A percentile compares a stretch with the other conserved stretches of the same genome.
These are phyloP conservation scores for Malacosoma neustria DNA, from an alignment of 2,888 invertebrate genomes.

Conservation along the genomic window DNA sequence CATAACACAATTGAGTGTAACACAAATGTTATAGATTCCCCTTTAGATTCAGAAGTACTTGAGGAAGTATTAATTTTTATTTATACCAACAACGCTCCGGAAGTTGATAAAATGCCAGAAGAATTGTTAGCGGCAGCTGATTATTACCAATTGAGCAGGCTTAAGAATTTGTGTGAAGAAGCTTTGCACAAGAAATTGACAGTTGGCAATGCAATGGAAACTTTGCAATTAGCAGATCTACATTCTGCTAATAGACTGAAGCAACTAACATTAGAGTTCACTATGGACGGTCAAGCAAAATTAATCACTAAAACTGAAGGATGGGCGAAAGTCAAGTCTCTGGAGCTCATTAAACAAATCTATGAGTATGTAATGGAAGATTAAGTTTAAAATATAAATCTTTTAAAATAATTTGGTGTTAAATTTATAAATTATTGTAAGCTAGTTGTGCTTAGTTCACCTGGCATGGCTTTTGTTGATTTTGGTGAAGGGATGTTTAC, in stretches of 20 bases:
- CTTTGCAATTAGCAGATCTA: slow-evolving; percentile 54
- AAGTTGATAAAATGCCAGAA: slow-evolving; percentile 57
- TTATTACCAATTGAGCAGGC: slow-evolving; percentile 52
- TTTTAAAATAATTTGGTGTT: slow-evolving; percentile 30
- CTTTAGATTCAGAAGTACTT: slow-evolving; percentile 48
- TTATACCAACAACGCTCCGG: slow-evolving; percentile 61
- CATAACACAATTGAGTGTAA: slow-evolving; percentile 57
- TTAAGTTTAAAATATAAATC: slow-evolving; percentile 50
- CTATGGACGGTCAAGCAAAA: slow-evolving; percentile 60
- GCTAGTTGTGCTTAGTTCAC: no score
- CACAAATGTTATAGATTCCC: slow-evolving; percentile 54
- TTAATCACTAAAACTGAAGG: slow-evolving; percentile 58
- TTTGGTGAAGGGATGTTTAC: no score
- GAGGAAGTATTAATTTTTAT: slow-evolving; percentile 54
- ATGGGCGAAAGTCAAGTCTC: slow-evolving; percentile 54
- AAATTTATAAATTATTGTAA: no score
- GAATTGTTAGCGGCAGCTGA: slow-evolving; percentile 59
- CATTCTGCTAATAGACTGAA: slow-evolving; percentile 53
- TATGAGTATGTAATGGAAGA: slow-evolving; percentile 59
- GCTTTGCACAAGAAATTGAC: slow-evolving; percentile 57
- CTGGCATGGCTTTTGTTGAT: no score
- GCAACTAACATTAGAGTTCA: slow-evolving; percentile 56
- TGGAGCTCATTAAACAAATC: slow-evolving; percentile 55
- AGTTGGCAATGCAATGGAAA: slow-evolving; percentile 63
- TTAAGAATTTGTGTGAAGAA: slow-evolving; percentile 58